phyloP scores from a whole-genome alignment of 2,113 vertebrate genomes.

The Sula dactylatra region DNA sequence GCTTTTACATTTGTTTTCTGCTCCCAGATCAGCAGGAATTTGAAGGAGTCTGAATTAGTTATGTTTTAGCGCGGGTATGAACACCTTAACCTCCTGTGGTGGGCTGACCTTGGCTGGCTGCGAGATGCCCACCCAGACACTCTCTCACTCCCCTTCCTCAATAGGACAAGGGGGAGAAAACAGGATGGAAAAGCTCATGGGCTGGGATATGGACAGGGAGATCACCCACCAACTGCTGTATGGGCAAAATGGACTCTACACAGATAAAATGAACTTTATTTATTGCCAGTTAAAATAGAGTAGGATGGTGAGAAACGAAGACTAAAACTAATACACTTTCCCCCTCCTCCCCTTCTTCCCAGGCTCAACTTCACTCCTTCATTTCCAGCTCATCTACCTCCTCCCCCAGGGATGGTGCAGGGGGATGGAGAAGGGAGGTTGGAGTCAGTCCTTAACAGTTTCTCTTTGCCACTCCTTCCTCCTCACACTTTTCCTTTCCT shows the following conservation, averaged over 20 bases:
- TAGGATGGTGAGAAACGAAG: background rate
- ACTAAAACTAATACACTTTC: background rate
- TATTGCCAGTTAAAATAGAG: background rate
- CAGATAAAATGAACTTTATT: background rate
- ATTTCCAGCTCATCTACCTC: background rate
- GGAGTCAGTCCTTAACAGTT: background rate
- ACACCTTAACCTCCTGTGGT: background rate
- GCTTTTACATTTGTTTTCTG: background rate
- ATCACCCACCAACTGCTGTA: background rate
- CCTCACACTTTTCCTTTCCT: background rate
- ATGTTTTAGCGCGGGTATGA: background rate
- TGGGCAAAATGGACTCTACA: background rate
- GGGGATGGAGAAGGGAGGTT: rapidly evolving
- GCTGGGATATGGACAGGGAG: background rate
- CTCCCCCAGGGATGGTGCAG: background rate
- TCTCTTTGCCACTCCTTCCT: background rate
- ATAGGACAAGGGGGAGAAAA: background rate
- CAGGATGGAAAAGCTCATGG: background rate
- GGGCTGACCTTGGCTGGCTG: background rate
- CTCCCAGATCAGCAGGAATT: background rate
- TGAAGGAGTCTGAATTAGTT: background rate
- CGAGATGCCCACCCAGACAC: rapidly evolving
- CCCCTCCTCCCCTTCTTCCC: background rate
- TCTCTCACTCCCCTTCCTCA: background rate
- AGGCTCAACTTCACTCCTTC: background rate